phyloP scores from a whole-genome alignment of 2,888 invertebrate species.

The Thymelicus lineola region DNA sequence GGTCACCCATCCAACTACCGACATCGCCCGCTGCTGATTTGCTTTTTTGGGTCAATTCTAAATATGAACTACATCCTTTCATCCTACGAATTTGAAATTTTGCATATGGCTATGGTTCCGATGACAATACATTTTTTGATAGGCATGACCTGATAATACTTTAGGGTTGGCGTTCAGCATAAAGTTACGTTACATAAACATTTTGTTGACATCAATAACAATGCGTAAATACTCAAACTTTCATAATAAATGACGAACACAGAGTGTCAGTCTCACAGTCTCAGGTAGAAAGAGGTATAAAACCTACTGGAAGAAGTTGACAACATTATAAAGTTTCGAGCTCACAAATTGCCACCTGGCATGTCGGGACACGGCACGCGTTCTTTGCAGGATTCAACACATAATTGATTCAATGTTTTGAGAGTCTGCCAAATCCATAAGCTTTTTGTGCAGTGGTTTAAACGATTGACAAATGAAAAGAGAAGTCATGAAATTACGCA shows the following conservation, averaged over 20 bases:
- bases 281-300: slow-evolving; percentile 54
- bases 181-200: not conserved
- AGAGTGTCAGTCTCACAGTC: slow-evolving; percentile 52
- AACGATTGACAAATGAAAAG: no score
- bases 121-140: no score
- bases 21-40: no score
- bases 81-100: no score
- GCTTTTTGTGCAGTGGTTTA: no score
- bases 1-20: no score
- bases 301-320: slow-evolving; percentile 45
- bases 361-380: slow-evolving; percentile 50
- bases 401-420: slow-evolving; percentile 68
- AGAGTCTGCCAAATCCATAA: slow-evolving; percentile 45
- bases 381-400: slow-evolving; percentile 61
- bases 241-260: not conserved
- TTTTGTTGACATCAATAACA: not conserved
- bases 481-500: no score
- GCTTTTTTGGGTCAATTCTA: no score
- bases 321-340: slow-evolving; percentile 53
- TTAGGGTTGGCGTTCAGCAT: no score
- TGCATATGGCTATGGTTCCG: no score
- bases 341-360: slow-evolving; percentile 53
- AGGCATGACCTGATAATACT: no score
- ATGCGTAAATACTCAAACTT: not conserved
- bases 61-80: no score